Base-by-base conservation (phyloP, 2,888 invertebrate genomes). In the Magallana nippona region DNA sequence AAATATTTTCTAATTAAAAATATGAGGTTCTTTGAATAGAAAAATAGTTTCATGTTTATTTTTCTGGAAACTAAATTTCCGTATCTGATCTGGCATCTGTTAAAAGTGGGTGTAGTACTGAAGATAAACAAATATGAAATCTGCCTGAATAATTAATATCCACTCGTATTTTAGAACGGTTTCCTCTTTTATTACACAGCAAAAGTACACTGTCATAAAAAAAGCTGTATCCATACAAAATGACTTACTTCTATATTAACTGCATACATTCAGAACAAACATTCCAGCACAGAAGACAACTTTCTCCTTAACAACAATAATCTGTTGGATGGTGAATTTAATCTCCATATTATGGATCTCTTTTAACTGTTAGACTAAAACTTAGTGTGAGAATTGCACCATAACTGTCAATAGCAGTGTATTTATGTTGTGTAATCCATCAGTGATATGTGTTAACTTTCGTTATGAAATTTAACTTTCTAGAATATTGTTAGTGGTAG, bases 271-370 rank as follows among this genome's bases (percentile, higher is more conserved):
- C 32, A 5, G 22, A 71, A 27, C 71, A 71, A 71, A 27, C 71
- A 71, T 71, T 71, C 71, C 71, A 27, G 27, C 2, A 15, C 27
- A 15, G 71, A 1, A 15, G 27, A 22, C 71, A 27, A 15, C 15
- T 71, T 71, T 32, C 22, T 32, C 71, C 71, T 17, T 27, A 71
- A 71, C 71, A 27, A 71, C 71, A 71, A 15, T 22, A 71, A 71
- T 22, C 71, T 15, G 11, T 27, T 27, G 22, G 22, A 5, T 71
- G 71, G 15, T 27, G 71, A 71, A 71, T 71, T 15, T 27, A 27
- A 71, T 71, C 13, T 60, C 60, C 60, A n/a, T 19, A 60, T 60
- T 60, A 10, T 19, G n/a, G n/a, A 60, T 71, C 63, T 27, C 63
- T 13, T 63, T 22, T 13, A 3, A 22, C 27, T 71, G 71, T 71